Conservation (phyloP, 1,140 invertebrate species). For the Musca vetustissima region DNA sequence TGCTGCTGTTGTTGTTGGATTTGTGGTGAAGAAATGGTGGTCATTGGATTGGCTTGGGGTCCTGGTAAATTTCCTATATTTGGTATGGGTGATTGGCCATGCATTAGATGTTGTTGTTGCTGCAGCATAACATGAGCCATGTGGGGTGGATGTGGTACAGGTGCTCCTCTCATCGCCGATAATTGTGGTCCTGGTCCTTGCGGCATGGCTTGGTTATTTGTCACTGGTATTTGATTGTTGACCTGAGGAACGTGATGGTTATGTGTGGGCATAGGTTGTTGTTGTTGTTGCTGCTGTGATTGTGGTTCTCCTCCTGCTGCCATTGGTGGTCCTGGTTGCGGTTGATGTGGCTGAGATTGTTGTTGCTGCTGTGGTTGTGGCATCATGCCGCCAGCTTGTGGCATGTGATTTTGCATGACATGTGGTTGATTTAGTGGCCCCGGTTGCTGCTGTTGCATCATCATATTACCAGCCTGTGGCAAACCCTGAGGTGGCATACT, state of each 20-base stretch:
- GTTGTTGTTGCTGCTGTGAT: slow-evolving; percentile 28
- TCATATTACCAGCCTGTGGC: slow-evolving; percentile 43
- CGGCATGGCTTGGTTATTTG: no score
- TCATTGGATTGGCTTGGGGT: neutral
- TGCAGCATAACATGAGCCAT: slow-evolving; percentile 56
- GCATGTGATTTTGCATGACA: slow-evolving; percentile 4
- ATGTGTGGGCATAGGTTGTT: slow-evolving; percentile 13
- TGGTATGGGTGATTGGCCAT: slow-evolving; percentile 40
- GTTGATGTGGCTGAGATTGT: no score
- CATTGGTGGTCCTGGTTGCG: slow-evolving; percentile 31
- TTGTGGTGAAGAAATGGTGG: neutral
- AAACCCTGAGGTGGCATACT: slow-evolving; percentile 45
- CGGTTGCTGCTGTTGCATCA: slow-evolving; percentile 49
- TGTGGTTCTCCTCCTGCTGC: slow-evolving; percentile 24
- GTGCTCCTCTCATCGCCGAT: slow-evolving; percentile 33
- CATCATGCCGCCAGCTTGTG: slow-evolving; percentile 28
- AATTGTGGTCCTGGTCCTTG: slow-evolving; percentile 5
- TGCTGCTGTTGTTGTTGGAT: slow-evolving; percentile 4
- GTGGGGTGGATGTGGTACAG: slow-evolving; percentile 34
- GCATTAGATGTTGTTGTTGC: slow-evolving; percentile 44
- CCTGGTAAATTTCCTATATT: neutral
- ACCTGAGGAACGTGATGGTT: slow-evolving; percentile 24
- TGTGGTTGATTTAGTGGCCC: neutral
- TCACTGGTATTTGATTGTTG: no score
- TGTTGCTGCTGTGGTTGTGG: slow-evolving; percentile 25